Conservation (phyloP, 2,888 invertebrate species). For the Rugalucina vietnamica region DNA sequence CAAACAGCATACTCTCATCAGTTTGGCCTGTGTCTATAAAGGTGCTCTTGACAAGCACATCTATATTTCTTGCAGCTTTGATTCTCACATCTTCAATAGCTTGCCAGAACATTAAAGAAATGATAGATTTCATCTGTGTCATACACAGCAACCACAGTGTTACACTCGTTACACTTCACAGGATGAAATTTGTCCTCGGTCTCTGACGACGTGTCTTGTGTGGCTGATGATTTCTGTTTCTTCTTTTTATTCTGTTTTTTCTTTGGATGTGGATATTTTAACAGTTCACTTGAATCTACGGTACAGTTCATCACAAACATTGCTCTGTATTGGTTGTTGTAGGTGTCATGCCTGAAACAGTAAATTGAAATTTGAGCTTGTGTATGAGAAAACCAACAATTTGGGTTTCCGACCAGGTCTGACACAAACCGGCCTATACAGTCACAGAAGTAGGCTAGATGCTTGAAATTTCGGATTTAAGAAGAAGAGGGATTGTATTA, state of each 20-base stretch:
- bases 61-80: too few species aligned
- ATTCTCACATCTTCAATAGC: conserved; percentile 84
- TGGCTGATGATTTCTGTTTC: conserved; percentile 43
- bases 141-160: conserved; percentile 86
- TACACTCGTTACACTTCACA: conserved; percentile 85
- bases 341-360: conserved; percentile 85
- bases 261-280: conserved; percentile 80
- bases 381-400: too few species aligned
- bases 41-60: too few species aligned
- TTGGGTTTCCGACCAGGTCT: too few species aligned
- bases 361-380: too few species aligned
- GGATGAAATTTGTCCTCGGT: conserved; percentile 84
- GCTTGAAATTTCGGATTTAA: too few species aligned
- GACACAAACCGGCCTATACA: too few species aligned
- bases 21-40: too few species aligned
- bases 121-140: conserved; percentile 87
- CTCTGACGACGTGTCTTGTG: not conserved
- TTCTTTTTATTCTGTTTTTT: conserved; percentile 74
- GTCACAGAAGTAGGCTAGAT: too few species aligned
- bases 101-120: conserved; percentile 86
- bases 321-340: conserved; percentile 86
- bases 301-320: conserved; percentile 87
- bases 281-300: conserved; percentile 82
- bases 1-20: too few species aligned
- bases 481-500: too few species aligned